Evolutionary conservation across 1,140 invertebrate genomes (phyloP), one percentile per base, ranked within the genome.

Genomic region (Drosophila nannoptera): DNA sequence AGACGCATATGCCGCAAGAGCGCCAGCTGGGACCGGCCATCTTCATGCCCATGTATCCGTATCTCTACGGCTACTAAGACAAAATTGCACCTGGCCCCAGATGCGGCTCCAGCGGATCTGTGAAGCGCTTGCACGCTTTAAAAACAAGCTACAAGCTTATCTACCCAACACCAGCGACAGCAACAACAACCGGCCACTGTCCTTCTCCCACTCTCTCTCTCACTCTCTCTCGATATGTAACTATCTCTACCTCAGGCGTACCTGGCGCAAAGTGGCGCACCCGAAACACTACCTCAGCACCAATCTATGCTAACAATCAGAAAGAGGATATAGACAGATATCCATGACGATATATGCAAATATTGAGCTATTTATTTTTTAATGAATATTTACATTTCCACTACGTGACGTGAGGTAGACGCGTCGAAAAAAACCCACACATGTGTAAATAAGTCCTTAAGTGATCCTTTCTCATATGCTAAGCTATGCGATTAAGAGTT

Each of bases 31-130:
- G 75, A 50, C 76, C 86, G 31, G 76, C 88, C 45, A 80, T 89
- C 29, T 89, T 89, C 58, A 71, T 89, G 68, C 88, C 88, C 59
- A 88, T 89, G 80, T 89, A 89, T 54, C 87, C 88, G n/a, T 89
- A 89, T 49, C 55, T 89, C 5, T 89, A 89, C 70, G 87, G 88
- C 50, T 89, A 88, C 60, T 89, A 58, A 73, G 3, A 22, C 22
- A 22, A 22, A 22, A 22, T 2, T 22, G 33, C 12, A 8, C 38
- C 33, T 35, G 49, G 7, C 32, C 14, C 22, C 38, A 45, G 33
- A 58, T 31, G 2, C 38, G 12, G 35, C 40, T 42, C n/a, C 40
- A 14, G 7, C 4, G 67, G 73, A 87, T 63, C 75, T 73, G 77
- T 71, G 74, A 87, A 73, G 84, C 76, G 83, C 76, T 87, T 83